Base-by-base conservation (phyloP, 2,797 vertebrate species). In the Periophthalmus magnuspinnatus region DNA sequence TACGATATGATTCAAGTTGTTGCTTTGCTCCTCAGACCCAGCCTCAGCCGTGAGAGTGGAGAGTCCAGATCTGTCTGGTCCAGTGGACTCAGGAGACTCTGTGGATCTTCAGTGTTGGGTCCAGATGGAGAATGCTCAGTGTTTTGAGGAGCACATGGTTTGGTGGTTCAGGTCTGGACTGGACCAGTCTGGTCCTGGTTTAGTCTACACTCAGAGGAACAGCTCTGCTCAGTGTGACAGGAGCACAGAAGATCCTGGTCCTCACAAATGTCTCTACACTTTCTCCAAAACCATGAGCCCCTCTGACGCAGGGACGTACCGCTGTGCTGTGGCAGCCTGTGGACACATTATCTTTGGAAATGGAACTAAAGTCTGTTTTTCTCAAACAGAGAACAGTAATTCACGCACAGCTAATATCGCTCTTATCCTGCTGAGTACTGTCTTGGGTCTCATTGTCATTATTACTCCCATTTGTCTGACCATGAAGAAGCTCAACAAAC, bases 111-210 rank as follows among this genome's bases (percentile, higher is more conserved):
- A 66, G 59, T 83, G 80, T 76, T 82, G 32, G 68, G 0, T 61
- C 67, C 52, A 68, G 14, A 11, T 11, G 6, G 22, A 65, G 13
- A 73, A 63, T 1, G 67, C 56, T 33, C 71, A 1, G 0, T 77
- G 68, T 65, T 2, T 61, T 24, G 62, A 1, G 32, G 69, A 72
- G 41, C 61, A 61, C 22, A 71, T 4, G 0, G 34, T 81, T 6
- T 3, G 54, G 78, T 87, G 81, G 62, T 81, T 76, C 9, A 74
- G 60, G 63, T 34, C 41, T 1, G 66, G 67, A 56, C 57, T 72
- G 11, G 21, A 36, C 67, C 17, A 32, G 2, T 71, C 48, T 52
- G 34, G 41, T 22, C 54, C 48, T n/a, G 45, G 10, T 65, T 52
- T 67, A 2, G 47, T 63, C 50, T 16, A 59, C 10, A n/a, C 9